Evolutionary conservation across 2,797 vertebrate genomes (phyloP), one percentile per base, ranked within the genome.

Genomic region (Halcyon leucocephala): DNA sequence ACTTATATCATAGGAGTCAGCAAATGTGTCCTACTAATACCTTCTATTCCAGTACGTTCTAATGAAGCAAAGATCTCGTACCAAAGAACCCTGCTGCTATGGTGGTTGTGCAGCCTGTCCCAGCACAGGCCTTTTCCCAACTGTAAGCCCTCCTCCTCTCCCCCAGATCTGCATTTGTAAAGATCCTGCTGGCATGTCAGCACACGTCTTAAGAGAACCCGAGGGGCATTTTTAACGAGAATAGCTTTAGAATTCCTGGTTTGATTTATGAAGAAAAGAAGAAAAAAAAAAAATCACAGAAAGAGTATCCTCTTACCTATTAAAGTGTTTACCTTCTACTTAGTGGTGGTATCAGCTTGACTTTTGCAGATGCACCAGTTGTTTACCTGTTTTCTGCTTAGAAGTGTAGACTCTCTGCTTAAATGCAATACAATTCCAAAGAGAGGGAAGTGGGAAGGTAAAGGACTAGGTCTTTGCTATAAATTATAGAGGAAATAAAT

Each of bases 261-360:
- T 79, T 95, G 85, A 96, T 97, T 95, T 90, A 90, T 77, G 80
- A 94, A 76, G 33, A 49, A 82, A 88, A n/a, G 57, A 54, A 70
- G 9, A 66, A 35, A 41, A 14, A 24, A 37, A 42, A 14, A 41
- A 21, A 31, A 48, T 19, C 35, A 41, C 33, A 51, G 79, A 61
- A 69, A 54, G 13, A 48, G 58, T 83, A 64, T 92, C 37, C 7
- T 86, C 31, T 55, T 86, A 41, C 19, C 13, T 86, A 5, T 84
- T 60, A 76, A 83, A 86, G 14, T 31, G 44, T 86, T 91, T 89
- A 8, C 25, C 26, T 86, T 90, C 10, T 29, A 17, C 16, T 70
- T 95, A 18, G 26, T 66, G 31, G 42, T 64, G 37, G 12, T 73
- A 82, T 22, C 16, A 57, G 14, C 29, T 84, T 82, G 76, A 44